A percentile compares a stretch with the other conserved stretches of the same genome.
phyloP scores from a whole-genome alignment of 2,113 vertebrate species.

The Periophthalmus modestus region DNA sequence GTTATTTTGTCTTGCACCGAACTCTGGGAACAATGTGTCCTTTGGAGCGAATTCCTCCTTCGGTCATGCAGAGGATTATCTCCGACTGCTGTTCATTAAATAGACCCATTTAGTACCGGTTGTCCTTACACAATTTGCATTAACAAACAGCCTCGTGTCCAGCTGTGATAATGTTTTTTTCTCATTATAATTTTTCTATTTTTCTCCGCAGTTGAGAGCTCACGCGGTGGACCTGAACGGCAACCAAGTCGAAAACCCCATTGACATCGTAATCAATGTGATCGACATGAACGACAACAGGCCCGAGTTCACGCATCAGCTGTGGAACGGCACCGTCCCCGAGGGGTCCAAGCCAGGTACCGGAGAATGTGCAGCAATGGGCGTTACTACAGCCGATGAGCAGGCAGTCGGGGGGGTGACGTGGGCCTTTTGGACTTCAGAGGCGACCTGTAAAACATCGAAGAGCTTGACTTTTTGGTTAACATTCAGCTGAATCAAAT shows the following conservation, averaged over 20 bases:
- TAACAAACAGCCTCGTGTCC: conserved; percentile 13
- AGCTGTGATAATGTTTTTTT: conserved; percentile 48
- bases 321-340: conserved; percentile 95
- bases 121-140: conserved; percentile 8
- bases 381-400: conserved; percentile 12
- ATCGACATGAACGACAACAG: conserved; percentile 99
- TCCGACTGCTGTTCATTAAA: background rate
- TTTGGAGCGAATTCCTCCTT: conserved; percentile 3
- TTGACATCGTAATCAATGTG: conserved; percentile 97
- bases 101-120: background rate
- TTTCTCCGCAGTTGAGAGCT: conserved; percentile 85
- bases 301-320: conserved; percentile 93
- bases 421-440: conserved; percentile 19
- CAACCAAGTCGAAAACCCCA: conserved; percentile 98
- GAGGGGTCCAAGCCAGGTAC: conserved; percentile 98
- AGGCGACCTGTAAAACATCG: background rate
- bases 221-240: conserved; percentile 98
- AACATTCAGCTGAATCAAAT: background rate
- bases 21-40: background rate
- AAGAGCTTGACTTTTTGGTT: background rate
- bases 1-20: background rate
- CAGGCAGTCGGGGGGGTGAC: conserved; percentile 6
- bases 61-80: conserved; percentile 13
- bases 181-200: background rate
- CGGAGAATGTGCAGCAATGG: conserved; percentile 1